Conservation (phyloP, 2,888 invertebrate genomes). For the Balanococcus diminutus region DNA sequence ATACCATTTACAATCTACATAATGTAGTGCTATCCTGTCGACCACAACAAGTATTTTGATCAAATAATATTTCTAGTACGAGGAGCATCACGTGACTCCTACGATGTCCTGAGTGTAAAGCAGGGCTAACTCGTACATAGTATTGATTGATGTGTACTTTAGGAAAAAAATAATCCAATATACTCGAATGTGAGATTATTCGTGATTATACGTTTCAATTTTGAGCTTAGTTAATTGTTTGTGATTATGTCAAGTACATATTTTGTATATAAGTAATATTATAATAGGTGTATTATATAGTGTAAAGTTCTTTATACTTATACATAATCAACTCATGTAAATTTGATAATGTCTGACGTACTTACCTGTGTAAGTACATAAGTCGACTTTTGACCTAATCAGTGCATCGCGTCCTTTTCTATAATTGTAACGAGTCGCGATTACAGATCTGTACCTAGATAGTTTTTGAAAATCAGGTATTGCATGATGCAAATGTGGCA, state of each 20-base stretch:
- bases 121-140: no score
- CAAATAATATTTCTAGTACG: background rate
- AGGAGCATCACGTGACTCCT: background rate
- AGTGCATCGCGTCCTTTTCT: background rate
- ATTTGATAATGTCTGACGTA: background rate
- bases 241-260: constrained; percentile 19
- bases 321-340: background rate
- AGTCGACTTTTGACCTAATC: constrained; percentile 2
- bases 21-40: no score
- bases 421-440: background rate
- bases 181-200: background rate
- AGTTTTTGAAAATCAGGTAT: background rate
- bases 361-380: no score
- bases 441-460: background rate
- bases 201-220: constrained; percentile 8
- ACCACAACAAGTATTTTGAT: background rate
- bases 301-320: background rate
- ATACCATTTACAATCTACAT: no score
- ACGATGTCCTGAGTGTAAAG: background rate
- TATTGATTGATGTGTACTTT: background rate
- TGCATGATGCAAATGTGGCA: no score
- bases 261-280: background rate
- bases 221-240: constrained; percentile 20
- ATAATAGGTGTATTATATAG: background rate
- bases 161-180: background rate